Evolutionary conservation across 2,113 vertebrate genomes (phyloP).

Genomic region (Ondatra zibethicus): DNA sequence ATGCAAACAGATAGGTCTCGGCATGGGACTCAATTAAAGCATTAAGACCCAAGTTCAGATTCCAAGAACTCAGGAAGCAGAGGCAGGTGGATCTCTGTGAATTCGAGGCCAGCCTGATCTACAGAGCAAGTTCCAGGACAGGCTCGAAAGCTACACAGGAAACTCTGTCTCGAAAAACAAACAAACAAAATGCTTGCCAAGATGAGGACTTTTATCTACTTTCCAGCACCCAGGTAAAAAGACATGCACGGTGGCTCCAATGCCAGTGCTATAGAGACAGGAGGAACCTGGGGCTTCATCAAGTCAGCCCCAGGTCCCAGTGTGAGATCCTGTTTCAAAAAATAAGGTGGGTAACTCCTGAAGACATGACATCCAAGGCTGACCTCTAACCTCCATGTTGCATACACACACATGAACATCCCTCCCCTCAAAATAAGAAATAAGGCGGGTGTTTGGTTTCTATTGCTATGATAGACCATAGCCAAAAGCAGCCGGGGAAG

Average conservation of each 20-base stretch:
- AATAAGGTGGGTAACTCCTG: not conserved
- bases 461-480: too few relatives aligned
- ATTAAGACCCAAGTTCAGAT: not conserved
- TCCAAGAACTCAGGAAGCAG: not conserved
- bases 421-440: not conserved
- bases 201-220: not conserved
- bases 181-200: not conserved
- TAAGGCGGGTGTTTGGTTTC: not conserved
- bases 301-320: not conserved
- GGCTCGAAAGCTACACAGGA: too few relatives aligned
- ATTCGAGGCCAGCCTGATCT: not conserved
- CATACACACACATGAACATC: not conserved
- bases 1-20: not conserved
- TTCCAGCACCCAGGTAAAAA: not conserved
- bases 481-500: too few relatives aligned
- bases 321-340: not conserved
- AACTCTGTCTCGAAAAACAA: too few relatives aligned
- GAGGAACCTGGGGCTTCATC: not conserved
- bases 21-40: not conserved
- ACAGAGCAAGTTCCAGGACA: not conserved
- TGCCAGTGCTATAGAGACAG: not conserved
- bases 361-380: not conserved
- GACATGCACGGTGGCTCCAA: not conserved
- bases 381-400: not conserved
- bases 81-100: not conserved